Evolutionary conservation across 2,797 vertebrate species (phyloP).

Genomic region (Crax fasciolata): DNA sequence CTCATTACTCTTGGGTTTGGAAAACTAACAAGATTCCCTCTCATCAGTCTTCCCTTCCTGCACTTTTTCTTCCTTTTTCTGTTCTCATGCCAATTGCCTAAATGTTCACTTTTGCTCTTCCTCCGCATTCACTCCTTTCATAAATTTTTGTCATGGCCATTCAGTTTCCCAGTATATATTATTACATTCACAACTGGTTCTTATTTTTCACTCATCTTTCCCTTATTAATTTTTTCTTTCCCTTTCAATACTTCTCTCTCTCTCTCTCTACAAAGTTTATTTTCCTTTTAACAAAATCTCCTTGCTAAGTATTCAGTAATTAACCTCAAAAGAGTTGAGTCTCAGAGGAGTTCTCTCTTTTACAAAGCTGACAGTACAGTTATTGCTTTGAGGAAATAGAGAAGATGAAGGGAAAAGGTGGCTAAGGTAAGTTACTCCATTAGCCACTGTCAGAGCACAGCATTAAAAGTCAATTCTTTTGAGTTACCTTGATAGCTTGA

Average conservation of each 20-base stretch:
- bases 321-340: not conserved
- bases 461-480: not conserved
- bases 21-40: not conserved
- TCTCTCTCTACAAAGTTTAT: not conserved
- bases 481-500: not conserved
- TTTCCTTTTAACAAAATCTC: not conserved
- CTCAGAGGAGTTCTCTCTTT: not conserved
- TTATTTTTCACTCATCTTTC: not conserved
- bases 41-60: not conserved
- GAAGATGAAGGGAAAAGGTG: not conserved
- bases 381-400: not conserved
- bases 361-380: not conserved
- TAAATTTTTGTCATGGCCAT: not conserved
- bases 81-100: not conserved
- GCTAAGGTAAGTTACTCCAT: not conserved
- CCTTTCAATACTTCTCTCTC: not conserved
- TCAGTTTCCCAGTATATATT: not conserved
- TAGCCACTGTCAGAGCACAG: not conserved
- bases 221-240: not conserved
- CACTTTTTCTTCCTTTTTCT: not conserved
- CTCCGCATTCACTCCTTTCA: not conserved
- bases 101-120: not conserved
- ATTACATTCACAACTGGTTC: not conserved
- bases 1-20: not conserved
- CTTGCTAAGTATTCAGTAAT: not conserved